A percentile compares a stretch with the other conserved stretches of the same genome.
Evolutionary conservation across 2,797 vertebrate genomes (phyloP).

Genomic region (Sciurus carolinensis): DNA sequence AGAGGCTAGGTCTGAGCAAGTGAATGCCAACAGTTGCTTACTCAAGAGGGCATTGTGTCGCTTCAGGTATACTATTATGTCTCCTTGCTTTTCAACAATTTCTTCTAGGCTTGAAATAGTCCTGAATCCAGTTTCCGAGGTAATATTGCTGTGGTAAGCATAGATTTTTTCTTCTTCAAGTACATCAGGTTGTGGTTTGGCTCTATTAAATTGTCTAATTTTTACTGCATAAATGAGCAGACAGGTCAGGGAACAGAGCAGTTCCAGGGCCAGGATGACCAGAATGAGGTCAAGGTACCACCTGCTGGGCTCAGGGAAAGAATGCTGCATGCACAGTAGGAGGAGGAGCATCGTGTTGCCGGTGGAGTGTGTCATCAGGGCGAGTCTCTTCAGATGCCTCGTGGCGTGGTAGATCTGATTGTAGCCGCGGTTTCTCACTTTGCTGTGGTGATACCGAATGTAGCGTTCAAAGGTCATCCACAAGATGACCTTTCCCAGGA

Average conservation of each 20-base stretch:
- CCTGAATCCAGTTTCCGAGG: constrained; percentile 92
- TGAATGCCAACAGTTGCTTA: constrained; percentile 92
- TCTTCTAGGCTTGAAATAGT: constrained; percentile 94
- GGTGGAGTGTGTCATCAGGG: constrained; percentile 92
- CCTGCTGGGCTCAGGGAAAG: constrained; percentile 84
- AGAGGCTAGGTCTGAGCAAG: constrained; percentile 71
- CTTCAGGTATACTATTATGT: constrained; percentile 96
- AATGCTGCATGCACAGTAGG: constrained; percentile 88
- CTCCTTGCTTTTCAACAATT: constrained; percentile 97
- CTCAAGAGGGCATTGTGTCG: constrained; percentile 95
- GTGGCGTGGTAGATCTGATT: constrained; percentile 92
- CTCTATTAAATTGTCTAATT: constrained; percentile 94
- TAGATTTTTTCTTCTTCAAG: constrained; percentile 93
- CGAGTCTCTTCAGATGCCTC: constrained; percentile 91
- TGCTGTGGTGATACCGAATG: constrained; percentile 92
- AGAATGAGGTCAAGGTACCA: constrained; percentile 91
- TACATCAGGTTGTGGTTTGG: constrained; percentile 93
- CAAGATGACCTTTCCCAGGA: constrained; percentile 92
- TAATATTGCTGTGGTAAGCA: constrained; percentile 86
- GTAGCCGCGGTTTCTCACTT: constrained; percentile 93
- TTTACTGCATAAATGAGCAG: constrained; percentile 94
- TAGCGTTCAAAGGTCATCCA: constrained; percentile 94
- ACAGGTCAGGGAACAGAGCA: constrained; percentile 91
- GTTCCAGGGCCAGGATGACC: constrained; percentile 92
- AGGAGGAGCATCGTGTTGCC: constrained; percentile 92